These are phyloP conservation scores for Porphyrio hochstetteri DNA, from an alignment of 2,113 vertebrate species.

Conservation along the genomic window DNA sequence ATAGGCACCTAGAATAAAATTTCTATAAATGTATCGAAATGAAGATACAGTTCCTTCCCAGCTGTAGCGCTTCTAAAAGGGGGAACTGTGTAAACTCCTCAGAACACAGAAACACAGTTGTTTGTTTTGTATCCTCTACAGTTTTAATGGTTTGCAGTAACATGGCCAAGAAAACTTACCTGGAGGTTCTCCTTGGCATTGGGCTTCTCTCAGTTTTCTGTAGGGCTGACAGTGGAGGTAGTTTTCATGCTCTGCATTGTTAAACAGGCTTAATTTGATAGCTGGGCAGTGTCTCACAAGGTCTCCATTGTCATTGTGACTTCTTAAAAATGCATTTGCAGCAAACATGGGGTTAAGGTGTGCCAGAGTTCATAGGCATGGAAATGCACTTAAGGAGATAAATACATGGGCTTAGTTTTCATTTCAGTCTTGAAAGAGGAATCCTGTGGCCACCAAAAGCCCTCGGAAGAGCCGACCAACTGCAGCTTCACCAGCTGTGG, in stretches of 20 bases:
- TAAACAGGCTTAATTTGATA: not conserved
- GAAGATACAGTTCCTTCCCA: constrained; percentile 71
- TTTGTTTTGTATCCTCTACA: constrained; percentile 40
- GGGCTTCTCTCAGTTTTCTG: constrained; percentile 31
- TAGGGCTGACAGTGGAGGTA: not conserved
- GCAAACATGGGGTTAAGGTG: not conserved
- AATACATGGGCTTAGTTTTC: not conserved
- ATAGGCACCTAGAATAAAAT: constrained; percentile 47
- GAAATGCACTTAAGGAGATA: not conserved
- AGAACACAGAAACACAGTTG: constrained; percentile 10
- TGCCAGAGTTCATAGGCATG: not conserved
- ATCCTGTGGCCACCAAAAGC: not conserved
- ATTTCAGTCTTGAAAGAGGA: not conserved
- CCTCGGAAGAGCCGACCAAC: not conserved
- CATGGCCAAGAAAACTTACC: not conserved
- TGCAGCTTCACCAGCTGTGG: not conserved
- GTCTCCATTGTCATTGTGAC: not conserved
- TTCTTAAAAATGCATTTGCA: not conserved
- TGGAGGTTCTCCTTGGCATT: not conserved
- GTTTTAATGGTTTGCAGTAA: constrained; percentile 56
- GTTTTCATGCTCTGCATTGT: not conserved
- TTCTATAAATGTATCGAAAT: constrained; percentile 47
- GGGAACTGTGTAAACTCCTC: not conserved
- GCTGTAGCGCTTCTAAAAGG: constrained; percentile 56
- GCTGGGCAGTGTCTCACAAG: not conserved